Conservation (phyloP, 1,140 invertebrate genomes). For the Drosophila melanica region DNA sequence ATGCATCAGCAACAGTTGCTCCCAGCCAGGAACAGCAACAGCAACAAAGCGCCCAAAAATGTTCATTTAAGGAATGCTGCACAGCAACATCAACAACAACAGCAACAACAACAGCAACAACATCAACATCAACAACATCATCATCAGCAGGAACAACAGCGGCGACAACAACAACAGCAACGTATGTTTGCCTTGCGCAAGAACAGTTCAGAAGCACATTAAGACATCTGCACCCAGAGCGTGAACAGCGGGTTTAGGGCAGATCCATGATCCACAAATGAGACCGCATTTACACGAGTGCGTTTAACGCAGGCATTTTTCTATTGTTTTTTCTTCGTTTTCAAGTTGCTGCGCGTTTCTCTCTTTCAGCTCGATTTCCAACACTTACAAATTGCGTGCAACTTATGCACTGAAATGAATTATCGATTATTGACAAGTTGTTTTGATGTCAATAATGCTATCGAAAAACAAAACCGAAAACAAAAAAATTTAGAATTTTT, state of each 20-base stretch:
- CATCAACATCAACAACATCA: conserved; percentile 21
- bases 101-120: conserved; percentile 20
- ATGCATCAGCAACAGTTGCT: conserved; percentile 16
- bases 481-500: neutral
- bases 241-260: neutral
- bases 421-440: conserved; percentile 3
- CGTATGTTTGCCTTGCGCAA: conserved; percentile 46
- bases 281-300: neutral
- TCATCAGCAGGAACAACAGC: conserved; percentile 23
- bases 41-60: conserved; percentile 10
- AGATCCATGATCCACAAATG: neutral
- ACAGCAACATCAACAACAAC: conserved; percentile 25
- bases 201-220: conserved; percentile 42
- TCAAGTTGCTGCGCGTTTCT: neutral
- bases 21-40: conserved; percentile 11
- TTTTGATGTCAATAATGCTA: neutral
- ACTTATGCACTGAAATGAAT: neutral
- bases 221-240: neutral
- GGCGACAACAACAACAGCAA: conserved; percentile 36
- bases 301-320: conserved; percentile 4
- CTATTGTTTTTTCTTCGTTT: neutral
- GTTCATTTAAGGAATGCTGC: neutral
- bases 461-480: conserved; percentile 5
- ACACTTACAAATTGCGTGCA: conserved; percentile 5
- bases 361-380: neutral